Evolutionary conservation across 1,140 invertebrate genomes (phyloP).

Genomic region (Bombus waltoni): DNA sequence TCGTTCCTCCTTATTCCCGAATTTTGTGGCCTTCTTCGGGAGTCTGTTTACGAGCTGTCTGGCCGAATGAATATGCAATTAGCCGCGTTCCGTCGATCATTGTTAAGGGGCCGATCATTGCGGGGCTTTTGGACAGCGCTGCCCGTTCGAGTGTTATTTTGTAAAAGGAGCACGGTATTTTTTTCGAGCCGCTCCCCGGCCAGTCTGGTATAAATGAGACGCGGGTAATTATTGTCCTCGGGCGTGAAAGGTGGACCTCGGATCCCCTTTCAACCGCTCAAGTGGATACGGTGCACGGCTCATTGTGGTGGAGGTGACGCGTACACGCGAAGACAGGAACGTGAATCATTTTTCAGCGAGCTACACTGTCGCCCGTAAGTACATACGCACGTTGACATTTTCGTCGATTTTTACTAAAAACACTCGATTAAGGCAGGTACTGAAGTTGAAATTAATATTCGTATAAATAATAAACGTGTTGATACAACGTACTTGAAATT

Average conservation of each 20-base stretch:
- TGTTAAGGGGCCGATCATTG: constrained; percentile 15
- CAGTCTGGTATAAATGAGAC: constrained; percentile 43
- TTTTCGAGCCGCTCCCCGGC: background rate
- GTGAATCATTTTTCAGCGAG: constrained; percentile 49
- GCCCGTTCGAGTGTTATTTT: constrained; percentile 33
- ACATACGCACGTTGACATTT: too few species aligned
- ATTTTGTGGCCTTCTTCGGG: background rate
- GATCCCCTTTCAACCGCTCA: constrained; percentile 50
- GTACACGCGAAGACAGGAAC: constrained; percentile 8
- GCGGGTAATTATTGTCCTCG: constrained; percentile 54
- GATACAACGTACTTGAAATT: too few species aligned
- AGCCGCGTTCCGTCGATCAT: constrained; percentile 37
- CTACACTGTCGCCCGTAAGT: background rate
- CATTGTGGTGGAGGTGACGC: constrained; percentile 37
- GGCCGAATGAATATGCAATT: constrained; percentile 27
- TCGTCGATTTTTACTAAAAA: too few species aligned
- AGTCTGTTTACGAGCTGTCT: constrained; percentile 23
- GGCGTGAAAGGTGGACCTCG: constrained; percentile 55
- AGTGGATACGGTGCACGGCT: constrained; percentile 43
- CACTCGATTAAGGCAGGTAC: too few species aligned
- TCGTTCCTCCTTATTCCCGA: background rate
- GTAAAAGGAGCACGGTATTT: constrained; percentile 24
- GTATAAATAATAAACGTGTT: too few species aligned
- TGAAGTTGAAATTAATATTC: too few species aligned
- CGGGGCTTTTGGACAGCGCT: background rate